phyloP scores from a whole-genome alignment of 2,888 invertebrate genomes.

The Callyntrura guangdongensis region DNA sequence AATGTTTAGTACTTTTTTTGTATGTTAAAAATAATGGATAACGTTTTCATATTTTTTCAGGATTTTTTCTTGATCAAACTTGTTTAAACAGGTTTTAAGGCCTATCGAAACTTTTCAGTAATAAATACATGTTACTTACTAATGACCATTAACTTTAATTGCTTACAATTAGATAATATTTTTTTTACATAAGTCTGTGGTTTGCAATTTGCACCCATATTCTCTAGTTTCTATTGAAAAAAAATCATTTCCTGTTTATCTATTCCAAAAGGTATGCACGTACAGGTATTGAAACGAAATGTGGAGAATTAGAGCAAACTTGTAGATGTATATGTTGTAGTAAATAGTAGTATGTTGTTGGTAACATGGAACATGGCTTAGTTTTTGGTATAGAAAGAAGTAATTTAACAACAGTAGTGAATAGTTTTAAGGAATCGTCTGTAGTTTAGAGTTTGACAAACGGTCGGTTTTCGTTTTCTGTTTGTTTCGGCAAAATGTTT shows the following conservation, averaged over 20 bases:
- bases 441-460: slow-evolving; percentile 8
- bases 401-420: background rate
- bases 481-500: slow-evolving; percentile 23
- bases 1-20: slow-evolving; percentile 40
- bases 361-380: too few species aligned
- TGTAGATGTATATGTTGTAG: too few species aligned
- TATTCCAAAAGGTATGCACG: background rate
- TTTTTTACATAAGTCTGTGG: slow-evolving; percentile 37
- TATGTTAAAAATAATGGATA: slow-evolving; percentile 52
- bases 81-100: slow-evolving; percentile 37
- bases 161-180: background rate
- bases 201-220: slow-evolving; percentile 41
- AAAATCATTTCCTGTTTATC: background rate
- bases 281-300: background rate
- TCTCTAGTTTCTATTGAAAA: background rate
- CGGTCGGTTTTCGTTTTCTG: slow-evolving; percentile 49
- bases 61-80: slow-evolving; percentile 29
- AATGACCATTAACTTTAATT: background rate
- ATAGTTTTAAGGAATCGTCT: slow-evolving; percentile 1
- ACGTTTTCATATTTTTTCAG: background rate
- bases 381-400: background rate
- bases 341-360: too few species aligned
- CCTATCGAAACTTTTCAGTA: slow-evolving; percentile 26
- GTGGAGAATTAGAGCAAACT: too few species aligned
- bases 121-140: too few species aligned